A percentile compares a stretch with the other conserved stretches of the same genome.
These are phyloP conservation scores for Alauda arvensis DNA, from an alignment of 2,797 vertebrate genomes.

Conservation along the genomic window DNA sequence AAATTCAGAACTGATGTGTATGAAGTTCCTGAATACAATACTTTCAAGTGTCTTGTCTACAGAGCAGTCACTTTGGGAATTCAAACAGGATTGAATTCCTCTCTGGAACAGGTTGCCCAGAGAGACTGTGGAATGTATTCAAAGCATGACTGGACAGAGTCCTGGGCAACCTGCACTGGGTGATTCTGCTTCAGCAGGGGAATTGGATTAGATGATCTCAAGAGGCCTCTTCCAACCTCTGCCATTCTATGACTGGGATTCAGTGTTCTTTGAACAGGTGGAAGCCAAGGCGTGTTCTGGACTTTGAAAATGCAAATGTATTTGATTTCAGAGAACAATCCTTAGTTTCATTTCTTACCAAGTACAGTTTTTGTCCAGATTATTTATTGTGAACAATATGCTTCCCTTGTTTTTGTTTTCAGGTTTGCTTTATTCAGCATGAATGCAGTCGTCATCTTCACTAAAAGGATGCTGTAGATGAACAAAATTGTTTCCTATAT, in stretches of 20 bases:
- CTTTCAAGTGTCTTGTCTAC: not conserved
- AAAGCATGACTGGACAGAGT: not conserved
- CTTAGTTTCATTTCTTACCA: not conserved
- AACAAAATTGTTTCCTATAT: constrained; percentile 50
- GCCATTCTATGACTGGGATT: fast-evolving
- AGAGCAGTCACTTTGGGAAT: not conserved
- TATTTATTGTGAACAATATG: not conserved
- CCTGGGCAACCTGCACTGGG: not conserved
- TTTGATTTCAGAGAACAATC: not conserved
- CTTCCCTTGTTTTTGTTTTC: constrained; percentile 19
- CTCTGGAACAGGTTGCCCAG: not conserved
- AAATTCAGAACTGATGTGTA: not conserved
- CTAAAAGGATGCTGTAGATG: constrained; percentile 22
- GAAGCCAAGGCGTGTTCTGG: not conserved
- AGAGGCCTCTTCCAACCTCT: not conserved
- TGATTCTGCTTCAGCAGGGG: not conserved
- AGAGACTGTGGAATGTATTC: not conserved
- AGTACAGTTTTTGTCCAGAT: not conserved
- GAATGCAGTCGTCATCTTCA: not conserved
- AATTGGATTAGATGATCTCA: not conserved
- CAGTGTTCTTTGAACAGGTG: not conserved
- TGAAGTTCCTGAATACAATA: not conserved
- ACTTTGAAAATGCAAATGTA: not conserved
- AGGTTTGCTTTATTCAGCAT: constrained; percentile 35
- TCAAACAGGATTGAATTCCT: no score